Evolutionary conservation across 2,888 invertebrate species (phyloP).

Genomic region (Lycophotia porphyrea): DNA sequence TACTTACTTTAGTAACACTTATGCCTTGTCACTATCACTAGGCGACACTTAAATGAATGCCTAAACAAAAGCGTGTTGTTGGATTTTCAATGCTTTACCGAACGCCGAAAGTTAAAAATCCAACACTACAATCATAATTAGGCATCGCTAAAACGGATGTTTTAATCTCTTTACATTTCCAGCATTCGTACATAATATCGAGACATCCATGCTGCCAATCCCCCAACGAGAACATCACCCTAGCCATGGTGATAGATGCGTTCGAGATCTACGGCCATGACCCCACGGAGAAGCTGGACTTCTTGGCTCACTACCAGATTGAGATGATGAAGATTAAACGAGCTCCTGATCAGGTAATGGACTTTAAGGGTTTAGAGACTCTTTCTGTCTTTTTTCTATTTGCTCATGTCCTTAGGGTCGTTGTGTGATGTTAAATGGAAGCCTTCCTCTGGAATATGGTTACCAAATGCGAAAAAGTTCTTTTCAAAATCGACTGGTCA

Average conservation of each 20-base stretch:
- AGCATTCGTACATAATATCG: constrained; percentile 77
- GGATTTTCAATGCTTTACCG: too few species aligned
- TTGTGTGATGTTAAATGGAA: background rate
- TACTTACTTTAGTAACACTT: background rate
- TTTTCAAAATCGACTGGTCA: too few species aligned
- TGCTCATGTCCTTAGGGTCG: background rate
- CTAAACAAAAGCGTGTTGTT: background rate
- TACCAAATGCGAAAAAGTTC: too few species aligned
- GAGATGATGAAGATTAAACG: constrained; percentile 87
- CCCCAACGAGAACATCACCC: constrained; percentile 79
- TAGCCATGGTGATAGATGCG: constrained; percentile 87
- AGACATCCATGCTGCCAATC: constrained; percentile 86
- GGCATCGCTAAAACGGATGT: background rate
- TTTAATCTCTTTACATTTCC: constrained; percentile 14
- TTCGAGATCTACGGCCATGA: constrained; percentile 88
- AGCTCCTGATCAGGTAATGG: constrained; percentile 84
- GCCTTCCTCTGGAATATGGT: background rate
- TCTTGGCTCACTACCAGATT: constrained; percentile 85
- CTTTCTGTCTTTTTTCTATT: background rate
- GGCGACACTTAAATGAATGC: background rate
- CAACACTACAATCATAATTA: background rate
- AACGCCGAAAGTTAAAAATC: background rate
- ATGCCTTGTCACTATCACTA: background rate
- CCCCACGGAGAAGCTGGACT: constrained; percentile 87
- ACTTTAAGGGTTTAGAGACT: background rate